Percentiles rank a stretch among this genome's conserved stretches.
phyloP scores from a whole-genome alignment of 64 coral and sea anemone species.

The Cladopsammia gracilis region DNA sequence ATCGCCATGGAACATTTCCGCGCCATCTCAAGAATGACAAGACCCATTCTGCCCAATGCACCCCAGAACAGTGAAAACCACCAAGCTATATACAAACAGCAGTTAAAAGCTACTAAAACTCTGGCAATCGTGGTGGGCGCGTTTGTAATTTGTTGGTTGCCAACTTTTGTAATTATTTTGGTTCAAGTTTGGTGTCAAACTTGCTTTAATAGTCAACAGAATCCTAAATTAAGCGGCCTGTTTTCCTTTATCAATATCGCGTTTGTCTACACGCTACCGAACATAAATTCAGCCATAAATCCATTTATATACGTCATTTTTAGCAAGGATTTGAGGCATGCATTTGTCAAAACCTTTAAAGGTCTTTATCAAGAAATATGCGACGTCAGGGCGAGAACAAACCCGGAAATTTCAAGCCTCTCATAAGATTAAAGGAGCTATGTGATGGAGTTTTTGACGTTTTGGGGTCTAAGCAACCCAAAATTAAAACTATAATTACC shows the following conservation, averaged over 20 bases:
- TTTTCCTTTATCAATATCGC: conserved; percentile 70
- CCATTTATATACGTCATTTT: conserved; percentile 94
- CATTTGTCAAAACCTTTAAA: conserved; percentile 70
- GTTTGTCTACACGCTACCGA: conserved; percentile 86
- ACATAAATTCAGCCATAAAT: conserved; percentile 89
- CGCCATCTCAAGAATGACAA: conserved; percentile 70
- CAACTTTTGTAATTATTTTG: conserved; percentile 85
- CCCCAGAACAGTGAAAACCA: conserved; percentile 43
- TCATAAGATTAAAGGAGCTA: background rate
- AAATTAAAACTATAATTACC: too few species aligned
- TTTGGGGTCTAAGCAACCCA: too few species aligned
- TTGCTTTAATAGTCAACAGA: conserved; percentile 45
- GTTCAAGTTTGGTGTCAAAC: conserved; percentile 69
- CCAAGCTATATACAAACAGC: conserved; percentile 54
- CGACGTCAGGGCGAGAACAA: background rate
- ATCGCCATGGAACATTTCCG: conserved; percentile 84
- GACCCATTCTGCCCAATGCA: background rate
- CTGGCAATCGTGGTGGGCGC: conserved; percentile 82
- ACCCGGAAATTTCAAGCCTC: background rate
- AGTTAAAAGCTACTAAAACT: conserved; percentile 94
- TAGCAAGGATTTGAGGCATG: conserved; percentile 80
- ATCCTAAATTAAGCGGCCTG: conserved; percentile 52
- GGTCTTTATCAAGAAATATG: conserved; percentile 20
- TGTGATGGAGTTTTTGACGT: too few species aligned
- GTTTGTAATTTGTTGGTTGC: conserved; percentile 85